Percentiles rank a stretch among this genome's conserved stretches.
These are phyloP conservation scores for Tenebrio molitor DNA, from an alignment of 1,140 invertebrate genomes.

Conservation along the genomic window DNA sequence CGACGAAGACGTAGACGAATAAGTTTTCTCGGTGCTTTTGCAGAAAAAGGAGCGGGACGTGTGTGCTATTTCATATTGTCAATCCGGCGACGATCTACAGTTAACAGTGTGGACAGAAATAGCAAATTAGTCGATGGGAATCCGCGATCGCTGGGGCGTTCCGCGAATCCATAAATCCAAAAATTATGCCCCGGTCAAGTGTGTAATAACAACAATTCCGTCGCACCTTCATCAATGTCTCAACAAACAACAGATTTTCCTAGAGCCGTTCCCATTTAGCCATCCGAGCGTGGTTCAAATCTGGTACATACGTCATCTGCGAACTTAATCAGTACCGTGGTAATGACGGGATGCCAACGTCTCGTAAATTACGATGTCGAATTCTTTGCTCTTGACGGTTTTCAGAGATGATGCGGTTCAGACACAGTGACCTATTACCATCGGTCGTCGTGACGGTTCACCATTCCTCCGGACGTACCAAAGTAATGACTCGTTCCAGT, in stretches of 20 bases:
- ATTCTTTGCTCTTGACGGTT: background rate
- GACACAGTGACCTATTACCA: constrained; percentile 24
- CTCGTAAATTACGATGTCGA: constrained; percentile 11
- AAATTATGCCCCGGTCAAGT: no score
- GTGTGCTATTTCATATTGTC: constrained; percentile 29
- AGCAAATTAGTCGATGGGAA: background rate
- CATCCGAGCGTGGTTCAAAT: background rate
- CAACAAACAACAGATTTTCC: background rate
- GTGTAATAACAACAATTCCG: constrained; percentile 17
- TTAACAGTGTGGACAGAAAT: background rate
- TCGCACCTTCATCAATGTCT: constrained; percentile 12
- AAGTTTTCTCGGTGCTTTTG: background rate
- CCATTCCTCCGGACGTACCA: background rate
- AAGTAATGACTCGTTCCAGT: constrained; percentile 13
- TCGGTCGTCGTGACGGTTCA: constrained; percentile 11
- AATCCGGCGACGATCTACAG: constrained; percentile 4
- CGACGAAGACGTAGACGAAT: constrained; percentile 22
- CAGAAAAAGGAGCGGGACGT: background rate
- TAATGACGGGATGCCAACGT: constrained; percentile 7
- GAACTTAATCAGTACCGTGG: constrained; percentile 8
- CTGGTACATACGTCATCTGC: constrained; percentile 9
- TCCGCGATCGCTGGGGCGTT: background rate
- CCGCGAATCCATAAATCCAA: no score
- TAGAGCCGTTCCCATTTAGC: background rate
- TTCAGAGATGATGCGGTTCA: background rate